phyloP scores from a whole-genome alignment of 92 coral and sea anemone species.

The Heliopora coerulea region DNA sequence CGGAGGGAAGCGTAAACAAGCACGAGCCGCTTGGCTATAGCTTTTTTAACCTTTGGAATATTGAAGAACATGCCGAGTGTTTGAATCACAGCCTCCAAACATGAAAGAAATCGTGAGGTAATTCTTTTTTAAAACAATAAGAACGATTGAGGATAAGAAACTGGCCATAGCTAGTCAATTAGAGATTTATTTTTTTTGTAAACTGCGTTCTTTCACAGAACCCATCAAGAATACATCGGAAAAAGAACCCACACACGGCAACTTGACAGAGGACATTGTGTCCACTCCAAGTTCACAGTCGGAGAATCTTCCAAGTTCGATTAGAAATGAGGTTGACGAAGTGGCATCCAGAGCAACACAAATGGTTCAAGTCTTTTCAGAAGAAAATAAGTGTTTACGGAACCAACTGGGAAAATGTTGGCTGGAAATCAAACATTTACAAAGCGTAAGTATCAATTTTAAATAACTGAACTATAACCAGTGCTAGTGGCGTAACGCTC shows the following conservation, averaged over 20 bases:
- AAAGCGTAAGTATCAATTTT: conserved; percentile 22
- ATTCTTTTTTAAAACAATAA: too few species aligned
- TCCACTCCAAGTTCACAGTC: conserved; percentile 6
- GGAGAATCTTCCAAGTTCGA: neutral
- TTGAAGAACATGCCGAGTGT: too few species aligned
- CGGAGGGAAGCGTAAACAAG: too few species aligned
- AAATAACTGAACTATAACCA: too few species aligned
- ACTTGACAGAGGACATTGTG: neutral
- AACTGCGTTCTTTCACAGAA: conserved; percentile 13
- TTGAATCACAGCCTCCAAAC: too few species aligned
- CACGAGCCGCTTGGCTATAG: too few species aligned
- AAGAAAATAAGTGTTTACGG: conserved; percentile 71
- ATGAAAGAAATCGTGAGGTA: too few species aligned
- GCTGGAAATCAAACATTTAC: conserved; percentile 29
- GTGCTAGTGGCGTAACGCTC: too few species aligned
- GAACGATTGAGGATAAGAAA: too few species aligned
- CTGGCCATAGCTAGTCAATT: neutral
- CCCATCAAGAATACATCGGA: neutral
- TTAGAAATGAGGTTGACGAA: conserved; percentile 28
- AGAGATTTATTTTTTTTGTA: neutral
- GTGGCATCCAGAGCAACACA: conserved; percentile 86
- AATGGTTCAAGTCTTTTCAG: conserved; percentile 80
- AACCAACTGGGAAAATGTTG: conserved; percentile 55
- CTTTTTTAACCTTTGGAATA: too few species aligned
- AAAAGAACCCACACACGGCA: neutral